These are phyloP conservation scores for Paradisaea rubra DNA, from an alignment of 2,113 vertebrate species.

Conservation along the genomic window DNA sequence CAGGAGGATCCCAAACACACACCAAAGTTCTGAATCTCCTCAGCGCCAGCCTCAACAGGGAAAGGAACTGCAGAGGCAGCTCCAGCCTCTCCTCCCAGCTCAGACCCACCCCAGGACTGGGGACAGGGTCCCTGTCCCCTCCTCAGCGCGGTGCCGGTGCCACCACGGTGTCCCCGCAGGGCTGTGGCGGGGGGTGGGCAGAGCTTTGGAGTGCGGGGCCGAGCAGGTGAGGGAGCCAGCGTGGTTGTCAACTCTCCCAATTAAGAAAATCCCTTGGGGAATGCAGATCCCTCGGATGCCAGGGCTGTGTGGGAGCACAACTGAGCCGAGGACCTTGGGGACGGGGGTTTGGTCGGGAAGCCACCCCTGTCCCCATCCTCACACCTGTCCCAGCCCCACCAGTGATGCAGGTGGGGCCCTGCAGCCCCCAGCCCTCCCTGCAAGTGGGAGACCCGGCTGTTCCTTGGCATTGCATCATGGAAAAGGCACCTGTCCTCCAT, in stretches of 20 bases:
- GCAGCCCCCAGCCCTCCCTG: neutral
- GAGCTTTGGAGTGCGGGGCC: neutral
- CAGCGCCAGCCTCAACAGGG: neutral
- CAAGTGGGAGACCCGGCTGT: accelerated
- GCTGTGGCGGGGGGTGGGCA: neutral
- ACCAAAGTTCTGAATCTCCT: neutral
- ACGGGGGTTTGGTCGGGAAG: accelerated
- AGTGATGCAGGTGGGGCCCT: neutral
- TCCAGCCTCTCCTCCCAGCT: neutral
- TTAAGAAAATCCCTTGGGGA: constrained; percentile 15
- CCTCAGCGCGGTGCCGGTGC: accelerated
- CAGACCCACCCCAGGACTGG: neutral
- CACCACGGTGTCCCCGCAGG: accelerated
- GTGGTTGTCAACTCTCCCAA: neutral
- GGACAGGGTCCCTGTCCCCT: neutral
- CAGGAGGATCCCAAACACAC: neutral
- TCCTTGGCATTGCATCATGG: accelerated
- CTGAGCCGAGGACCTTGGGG: neutral
- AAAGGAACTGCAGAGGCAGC: neutral
- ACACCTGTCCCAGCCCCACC: neutral
- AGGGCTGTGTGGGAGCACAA: neutral
- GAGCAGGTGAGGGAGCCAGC: neutral
- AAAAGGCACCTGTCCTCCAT: neutral
- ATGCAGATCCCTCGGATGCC: neutral
- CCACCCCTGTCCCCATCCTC: neutral